Percentiles rank a stretch among this genome's conserved stretches.
Conservation (phyloP, 2,113 vertebrate species). For the Dascyllus trimaculatus region DNA sequence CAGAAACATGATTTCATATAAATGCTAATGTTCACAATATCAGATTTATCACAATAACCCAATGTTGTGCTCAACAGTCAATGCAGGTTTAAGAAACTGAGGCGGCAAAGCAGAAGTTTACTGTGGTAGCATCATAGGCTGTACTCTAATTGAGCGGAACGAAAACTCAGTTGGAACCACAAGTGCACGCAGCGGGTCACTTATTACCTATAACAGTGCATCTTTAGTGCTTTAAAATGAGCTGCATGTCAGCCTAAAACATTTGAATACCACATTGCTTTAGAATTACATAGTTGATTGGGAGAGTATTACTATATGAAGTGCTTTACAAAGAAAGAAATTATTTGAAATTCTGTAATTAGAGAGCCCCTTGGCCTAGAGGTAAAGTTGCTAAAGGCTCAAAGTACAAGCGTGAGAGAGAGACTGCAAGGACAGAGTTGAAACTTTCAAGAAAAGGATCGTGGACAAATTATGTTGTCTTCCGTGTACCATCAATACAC, state of each 20-base stretch:
- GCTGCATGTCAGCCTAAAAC: slow-evolving; percentile 31
- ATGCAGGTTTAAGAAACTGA: not conserved
- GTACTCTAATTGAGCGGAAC: not conserved
- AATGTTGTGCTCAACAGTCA: not conserved
- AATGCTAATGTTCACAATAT: not conserved
- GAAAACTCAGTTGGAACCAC: not conserved
- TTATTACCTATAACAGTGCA: slow-evolving; percentile 4
- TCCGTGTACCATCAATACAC: too few species aligned
- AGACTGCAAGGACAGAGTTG: not conserved
- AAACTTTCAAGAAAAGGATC: not conserved
- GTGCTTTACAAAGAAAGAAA: slow-evolving; percentile 12
- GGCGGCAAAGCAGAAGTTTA: not conserved
- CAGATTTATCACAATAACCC: too few species aligned
- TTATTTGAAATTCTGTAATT: slow-evolving; percentile 37
- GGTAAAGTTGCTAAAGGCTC: not conserved
- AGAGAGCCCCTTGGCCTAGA: slow-evolving; percentile 16
- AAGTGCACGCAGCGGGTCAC: not conserved
- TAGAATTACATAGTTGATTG: slow-evolving; percentile 33
- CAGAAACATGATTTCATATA: not conserved
- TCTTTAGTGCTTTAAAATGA: slow-evolving; percentile 10
- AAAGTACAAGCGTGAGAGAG: not conserved
- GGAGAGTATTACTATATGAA: slow-evolving; percentile 33
- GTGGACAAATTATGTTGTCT: too few species aligned
- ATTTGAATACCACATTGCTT: slow-evolving; percentile 15
- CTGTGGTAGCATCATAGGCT: not conserved